A percentile compares a stretch with the other conserved stretches of the same genome.
Evolutionary conservation across 2,113 vertebrate species (phyloP).

Genomic region (Hippocampus guttulatus): DNA sequence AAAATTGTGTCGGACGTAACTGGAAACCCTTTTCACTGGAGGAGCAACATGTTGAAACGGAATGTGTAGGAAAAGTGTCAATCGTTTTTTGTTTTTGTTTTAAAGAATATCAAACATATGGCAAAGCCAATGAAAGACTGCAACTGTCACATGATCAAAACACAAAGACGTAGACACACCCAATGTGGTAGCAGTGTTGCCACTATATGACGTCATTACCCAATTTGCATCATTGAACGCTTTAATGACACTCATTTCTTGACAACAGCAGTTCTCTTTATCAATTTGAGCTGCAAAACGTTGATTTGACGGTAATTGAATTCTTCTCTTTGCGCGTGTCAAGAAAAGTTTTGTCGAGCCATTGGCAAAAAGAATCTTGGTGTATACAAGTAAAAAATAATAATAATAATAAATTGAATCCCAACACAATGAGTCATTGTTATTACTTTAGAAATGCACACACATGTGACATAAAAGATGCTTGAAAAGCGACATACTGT

Average conservation of each 20-base stretch:
- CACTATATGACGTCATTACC: no score
- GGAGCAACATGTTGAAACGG: conserved; percentile 39
- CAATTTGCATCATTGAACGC: no score
- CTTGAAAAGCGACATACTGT: no score
- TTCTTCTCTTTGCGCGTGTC: no score
- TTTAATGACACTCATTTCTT: neutral
- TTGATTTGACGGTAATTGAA: no score
- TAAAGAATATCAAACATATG: conserved; percentile 12
- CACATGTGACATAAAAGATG: no score
- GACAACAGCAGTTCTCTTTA: neutral
- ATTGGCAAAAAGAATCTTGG: no score
- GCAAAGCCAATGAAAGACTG: conserved; percentile 22
- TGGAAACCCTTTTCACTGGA: conserved; percentile 22
- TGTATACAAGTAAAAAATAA: no score
- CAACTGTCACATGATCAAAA: conserved; percentile 31
- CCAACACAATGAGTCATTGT: no score
- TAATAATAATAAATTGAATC: no score
- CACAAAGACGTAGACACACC: neutral
- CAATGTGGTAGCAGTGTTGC: neutral
- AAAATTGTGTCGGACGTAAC: neutral
- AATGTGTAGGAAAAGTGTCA: conserved; percentile 34
- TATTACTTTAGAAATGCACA: neutral
- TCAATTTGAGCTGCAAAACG: no score
- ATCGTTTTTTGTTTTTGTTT: neutral
- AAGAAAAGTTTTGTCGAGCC: no score